Evolutionary conservation across 2,113 vertebrate species (phyloP).

Genomic region (Cochlearius cochlearius): DNA sequence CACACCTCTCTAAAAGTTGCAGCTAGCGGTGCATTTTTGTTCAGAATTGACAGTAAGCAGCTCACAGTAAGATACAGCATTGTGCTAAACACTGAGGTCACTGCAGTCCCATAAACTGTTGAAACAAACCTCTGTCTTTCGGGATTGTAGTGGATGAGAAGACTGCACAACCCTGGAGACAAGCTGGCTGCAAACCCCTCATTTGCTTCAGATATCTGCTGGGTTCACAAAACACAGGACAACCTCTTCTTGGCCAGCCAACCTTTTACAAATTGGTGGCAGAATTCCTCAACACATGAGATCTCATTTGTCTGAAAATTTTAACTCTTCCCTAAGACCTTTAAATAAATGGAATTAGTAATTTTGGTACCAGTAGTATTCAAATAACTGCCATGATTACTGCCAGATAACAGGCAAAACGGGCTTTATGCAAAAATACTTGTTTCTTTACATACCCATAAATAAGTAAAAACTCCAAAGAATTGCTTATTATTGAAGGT

Average conservation of each 20-base stretch:
- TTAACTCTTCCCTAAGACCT: background rate
- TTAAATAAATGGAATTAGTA: background rate
- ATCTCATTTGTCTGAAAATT: background rate
- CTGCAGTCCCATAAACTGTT: background rate
- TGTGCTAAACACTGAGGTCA: background rate
- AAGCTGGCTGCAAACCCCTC: background rate
- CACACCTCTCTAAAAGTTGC: background rate
- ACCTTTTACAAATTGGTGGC: background rate
- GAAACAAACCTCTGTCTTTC: background rate
- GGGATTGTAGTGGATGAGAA: background rate
- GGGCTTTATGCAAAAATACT: background rate
- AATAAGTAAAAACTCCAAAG: background rate
- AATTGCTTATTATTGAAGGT: background rate
- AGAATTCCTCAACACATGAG: background rate
- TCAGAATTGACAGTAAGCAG: background rate
- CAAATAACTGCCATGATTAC: background rate
- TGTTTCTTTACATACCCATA: background rate
- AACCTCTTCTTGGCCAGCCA: conserved; percentile 3
- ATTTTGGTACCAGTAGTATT: background rate
- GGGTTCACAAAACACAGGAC: background rate
- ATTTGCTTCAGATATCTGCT: background rate
- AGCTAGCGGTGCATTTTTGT: background rate
- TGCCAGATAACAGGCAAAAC: background rate
- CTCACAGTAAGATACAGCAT: background rate
- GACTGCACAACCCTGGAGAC: background rate